phyloP scores from a whole-genome alignment of 92 coral and sea anemone species.

The Umimayanthus chanpuru region DNA sequence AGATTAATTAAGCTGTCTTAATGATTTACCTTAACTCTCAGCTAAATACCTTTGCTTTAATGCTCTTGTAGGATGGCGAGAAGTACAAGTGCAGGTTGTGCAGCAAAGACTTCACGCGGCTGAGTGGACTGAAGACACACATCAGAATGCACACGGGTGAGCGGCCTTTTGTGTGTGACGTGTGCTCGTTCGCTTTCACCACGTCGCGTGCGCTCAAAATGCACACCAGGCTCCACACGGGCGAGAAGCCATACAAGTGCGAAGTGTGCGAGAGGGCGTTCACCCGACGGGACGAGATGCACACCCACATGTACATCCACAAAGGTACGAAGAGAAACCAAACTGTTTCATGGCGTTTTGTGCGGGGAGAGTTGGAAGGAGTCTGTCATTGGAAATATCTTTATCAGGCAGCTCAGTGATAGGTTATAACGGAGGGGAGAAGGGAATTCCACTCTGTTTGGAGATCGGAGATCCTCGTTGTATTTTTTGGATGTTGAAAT shows the following conservation, averaged over 20 bases:
- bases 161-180: conserved; percentile 86
- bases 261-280: conserved; percentile 94
- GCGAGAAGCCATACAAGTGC: conserved; percentile 97
- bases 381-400: background rate
- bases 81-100: conserved; percentile 82
- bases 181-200: conserved; percentile 94
- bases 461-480: no score
- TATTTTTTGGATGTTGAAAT: background rate
- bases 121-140: conserved; percentile 88
- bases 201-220: conserved; percentile 99
- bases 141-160: conserved; percentile 93
- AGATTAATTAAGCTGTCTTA: background rate
- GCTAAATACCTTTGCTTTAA: background rate
- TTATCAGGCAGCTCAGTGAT: no score
- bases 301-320: conserved; percentile 96
- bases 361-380: background rate
- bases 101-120: conserved; percentile 85
- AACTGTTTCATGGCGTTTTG: background rate
- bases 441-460: no score
- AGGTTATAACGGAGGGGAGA: no score
- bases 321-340: conserved; percentile 60
- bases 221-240: conserved; percentile 97
- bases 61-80: conserved; percentile 63
- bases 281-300: conserved; percentile 96
- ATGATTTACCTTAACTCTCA: background rate